phyloP scores from a whole-genome alignment of 2,888 invertebrate species.

The Acleris cristana region DNA sequence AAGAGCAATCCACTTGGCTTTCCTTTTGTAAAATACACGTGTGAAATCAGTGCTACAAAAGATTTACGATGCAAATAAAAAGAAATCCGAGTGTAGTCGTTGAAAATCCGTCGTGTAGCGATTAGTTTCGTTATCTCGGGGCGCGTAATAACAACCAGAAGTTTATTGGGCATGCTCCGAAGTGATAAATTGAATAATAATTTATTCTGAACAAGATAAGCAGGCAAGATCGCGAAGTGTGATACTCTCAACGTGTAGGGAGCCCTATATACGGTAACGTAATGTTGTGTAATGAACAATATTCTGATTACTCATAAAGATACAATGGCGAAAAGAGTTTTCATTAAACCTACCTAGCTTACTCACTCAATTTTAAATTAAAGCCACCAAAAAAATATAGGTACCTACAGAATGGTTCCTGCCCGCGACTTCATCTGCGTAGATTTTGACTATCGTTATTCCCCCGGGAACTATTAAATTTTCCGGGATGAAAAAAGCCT shows the following conservation, averaged over 20 bases:
- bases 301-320: too few species aligned
- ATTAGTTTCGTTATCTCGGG: constrained; percentile 60
- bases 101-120: constrained; percentile 36
- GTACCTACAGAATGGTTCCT: too few species aligned
- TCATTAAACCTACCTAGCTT: too few species aligned
- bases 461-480: too few species aligned
- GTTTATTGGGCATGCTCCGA: constrained; percentile 71
- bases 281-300: neutral
- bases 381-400: too few species aligned
- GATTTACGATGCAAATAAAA: constrained; percentile 30
- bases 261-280: constrained; percentile 47
- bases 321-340: too few species aligned
- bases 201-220: constrained; percentile 76
- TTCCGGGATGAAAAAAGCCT: too few species aligned
- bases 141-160: constrained; percentile 76
- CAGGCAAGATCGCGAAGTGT: constrained; percentile 56
- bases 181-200: constrained; percentile 82
- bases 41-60: constrained; percentile 13
- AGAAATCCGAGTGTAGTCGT: constrained; percentile 5
- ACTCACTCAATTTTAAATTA: too few species aligned
- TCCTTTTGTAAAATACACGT: neutral
- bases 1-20: neutral
- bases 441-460: too few species aligned
- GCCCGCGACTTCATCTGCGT: too few species aligned
- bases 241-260: constrained; percentile 68